Evolutionary conservation across 2,113 vertebrate genomes (phyloP), one percentile per base, ranked within the genome.

Genomic region (Rynchops niger): DNA sequence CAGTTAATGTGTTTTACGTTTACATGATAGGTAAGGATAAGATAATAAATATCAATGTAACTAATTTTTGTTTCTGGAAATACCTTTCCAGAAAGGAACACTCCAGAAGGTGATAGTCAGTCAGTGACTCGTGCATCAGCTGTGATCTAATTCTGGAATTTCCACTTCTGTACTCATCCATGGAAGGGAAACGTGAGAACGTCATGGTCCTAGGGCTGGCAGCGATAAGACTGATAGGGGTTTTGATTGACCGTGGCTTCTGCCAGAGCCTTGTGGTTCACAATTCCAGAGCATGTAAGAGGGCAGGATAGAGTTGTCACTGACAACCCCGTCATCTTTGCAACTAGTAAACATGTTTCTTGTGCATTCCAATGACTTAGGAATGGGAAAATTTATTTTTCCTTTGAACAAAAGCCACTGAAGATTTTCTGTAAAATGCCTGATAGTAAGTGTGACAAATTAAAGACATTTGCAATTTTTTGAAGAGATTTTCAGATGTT

Each of bases 401-500:
- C 61, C 91, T 90, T 83, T 90, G 82, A 96, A 93, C 74, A 93
- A 91, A 95, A 94, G 53, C 52, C 81, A 76, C 50, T 91, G 79
- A 93, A 87, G 65, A 32, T 70, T 94, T 94, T 93, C 76, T 85
- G 88, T 79, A 92, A 95, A 95, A 91, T 92, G 55, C 78, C 61
- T 94, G 65, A 77, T 80, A 90, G 63, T 61, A 86, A 92, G 82
- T 92, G 78, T 82, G 77, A 79, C 52, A 84, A 82, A 91, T 59
- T 61, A 40, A 96, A 95, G 65, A 92, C 47, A 43, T 88, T 94
- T 92, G 85, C 77, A 89, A 34, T 91, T 97, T 97, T 96, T 95
- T 11, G 82, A 90, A 90, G 85, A 85, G 42, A 78, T 80, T 87
- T 92, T 95, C 94, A 95, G 92, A 93, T 88, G 88, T 96, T 90